These are phyloP conservation scores for Agrilus planipennis DNA, from an alignment of 1,140 invertebrate species.

Conservation along the genomic window DNA sequence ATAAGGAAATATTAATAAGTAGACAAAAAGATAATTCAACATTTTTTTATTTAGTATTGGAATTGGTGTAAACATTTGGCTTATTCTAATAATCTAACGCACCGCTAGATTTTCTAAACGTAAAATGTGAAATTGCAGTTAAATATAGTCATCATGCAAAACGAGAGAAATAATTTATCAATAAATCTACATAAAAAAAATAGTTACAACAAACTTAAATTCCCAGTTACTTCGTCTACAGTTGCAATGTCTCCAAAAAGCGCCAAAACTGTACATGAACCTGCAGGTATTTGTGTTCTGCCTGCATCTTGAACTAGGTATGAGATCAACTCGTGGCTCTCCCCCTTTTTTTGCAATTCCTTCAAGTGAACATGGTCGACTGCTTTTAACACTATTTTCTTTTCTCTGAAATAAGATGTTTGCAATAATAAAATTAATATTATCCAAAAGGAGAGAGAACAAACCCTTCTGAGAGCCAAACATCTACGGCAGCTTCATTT, in stretches of 20 bases:
- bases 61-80: too few relatives aligned
- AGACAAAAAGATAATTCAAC: too few relatives aligned
- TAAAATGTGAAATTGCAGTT: too few relatives aligned
- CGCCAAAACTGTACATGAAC: constrained; percentile 38
- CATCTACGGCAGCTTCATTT: constrained; percentile 36
- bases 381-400: constrained; percentile 50
- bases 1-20: too few relatives aligned
- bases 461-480: constrained; percentile 41
- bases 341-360: constrained; percentile 39
- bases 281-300: constrained; percentile 44
- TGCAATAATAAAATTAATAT: not conserved
- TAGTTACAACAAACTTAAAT: constrained; percentile 33
- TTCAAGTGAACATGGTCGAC: constrained; percentile 41
- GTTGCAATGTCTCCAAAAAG: constrained; percentile 37
- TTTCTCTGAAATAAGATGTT: constrained; percentile 37
- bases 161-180: not conserved
- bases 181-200: not conserved
- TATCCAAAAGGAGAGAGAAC: not conserved
- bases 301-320: constrained; percentile 52
- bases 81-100: too few relatives aligned
- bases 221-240: constrained; percentile 37
- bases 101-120: too few relatives aligned
- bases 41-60: too few relatives aligned
- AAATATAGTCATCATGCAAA: not conserved
- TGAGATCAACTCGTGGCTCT: constrained; percentile 36